A percentile compares a stretch with the other conserved stretches of the same genome.
Conservation (phyloP, 53 echinoderm and acorn worm genomes). For the Zoroaster sp. region DNA sequence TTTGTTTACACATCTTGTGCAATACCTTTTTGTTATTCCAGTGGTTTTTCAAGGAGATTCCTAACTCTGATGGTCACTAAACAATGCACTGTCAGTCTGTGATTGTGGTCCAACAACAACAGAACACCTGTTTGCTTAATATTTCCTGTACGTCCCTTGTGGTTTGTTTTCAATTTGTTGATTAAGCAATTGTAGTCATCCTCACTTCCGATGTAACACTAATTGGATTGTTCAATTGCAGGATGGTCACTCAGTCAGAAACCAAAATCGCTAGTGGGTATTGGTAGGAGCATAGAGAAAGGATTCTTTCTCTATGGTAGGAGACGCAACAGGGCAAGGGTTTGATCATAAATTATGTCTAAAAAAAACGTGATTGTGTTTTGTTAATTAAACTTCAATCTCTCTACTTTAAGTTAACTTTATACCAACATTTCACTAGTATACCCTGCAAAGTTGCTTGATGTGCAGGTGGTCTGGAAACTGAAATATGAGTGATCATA, state of each 20-base stretch:
- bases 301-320: too few species aligned
- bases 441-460: too few species aligned
- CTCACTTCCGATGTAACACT: conserved; percentile 16
- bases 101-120: neutral
- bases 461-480: too few species aligned
- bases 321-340: too few species aligned
- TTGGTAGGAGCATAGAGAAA: too few species aligned
- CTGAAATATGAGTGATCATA: too few species aligned
- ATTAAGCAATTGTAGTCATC: conserved; percentile 8
- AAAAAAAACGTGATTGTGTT: too few species aligned
- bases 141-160: neutral
- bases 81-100: neutral
- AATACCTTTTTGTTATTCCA: neutral
- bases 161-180: neutral
- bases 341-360: too few species aligned
- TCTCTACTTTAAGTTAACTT: too few species aligned
- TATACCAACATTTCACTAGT: too few species aligned
- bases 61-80: neutral
- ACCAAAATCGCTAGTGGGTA: neutral
- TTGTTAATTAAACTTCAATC: too few species aligned
- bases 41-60: neutral
- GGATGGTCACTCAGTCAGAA: neutral
- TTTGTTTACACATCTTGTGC: neutral
- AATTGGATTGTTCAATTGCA: neutral
- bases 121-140: neutral